phyloP scores from a whole-genome alignment of 2,113 vertebrate genomes.

The Capricornis sumatraensis region DNA sequence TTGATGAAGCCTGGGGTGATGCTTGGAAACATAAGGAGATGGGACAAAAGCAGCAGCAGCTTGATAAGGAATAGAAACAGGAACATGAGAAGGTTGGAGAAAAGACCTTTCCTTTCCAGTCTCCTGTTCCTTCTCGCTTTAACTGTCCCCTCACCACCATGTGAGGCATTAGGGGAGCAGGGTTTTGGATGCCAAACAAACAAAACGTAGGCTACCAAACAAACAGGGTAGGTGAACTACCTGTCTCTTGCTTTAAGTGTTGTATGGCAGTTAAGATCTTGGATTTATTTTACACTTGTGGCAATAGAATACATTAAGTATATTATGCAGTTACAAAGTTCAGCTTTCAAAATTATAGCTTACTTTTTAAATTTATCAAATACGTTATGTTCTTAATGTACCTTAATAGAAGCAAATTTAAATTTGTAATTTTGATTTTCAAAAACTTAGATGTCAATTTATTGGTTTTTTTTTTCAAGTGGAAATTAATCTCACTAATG shows the following conservation, averaged over 20 bases:
- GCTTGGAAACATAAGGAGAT: background rate
- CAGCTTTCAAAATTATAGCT: background rate
- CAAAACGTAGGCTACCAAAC: no score
- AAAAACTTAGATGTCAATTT: constrained; percentile 24
- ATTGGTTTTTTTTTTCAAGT: constrained; percentile 78
- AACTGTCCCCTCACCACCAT: background rate
- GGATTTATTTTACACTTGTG: background rate
- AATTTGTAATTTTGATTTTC: background rate
- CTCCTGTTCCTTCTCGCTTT: background rate
- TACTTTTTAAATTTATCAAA: background rate
- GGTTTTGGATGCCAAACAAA: background rate
- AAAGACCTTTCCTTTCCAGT: background rate
- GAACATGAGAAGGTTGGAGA: background rate
- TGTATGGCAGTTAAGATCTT: background rate
- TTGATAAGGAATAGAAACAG: background rate
- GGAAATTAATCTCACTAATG: constrained; percentile 91
- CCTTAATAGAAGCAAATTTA: background rate
- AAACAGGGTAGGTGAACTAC: background rate
- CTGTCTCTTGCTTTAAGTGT: background rate
- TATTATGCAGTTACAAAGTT: background rate
- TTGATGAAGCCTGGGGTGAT: background rate
- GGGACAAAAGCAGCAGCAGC: no score
- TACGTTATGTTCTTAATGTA: background rate
- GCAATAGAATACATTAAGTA: background rate
- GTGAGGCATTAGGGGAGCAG: background rate